Evolutionary conservation across 2,113 vertebrate genomes (phyloP), one percentile per base, ranked within the genome.

Genomic region (Aegypius monachus): DNA sequence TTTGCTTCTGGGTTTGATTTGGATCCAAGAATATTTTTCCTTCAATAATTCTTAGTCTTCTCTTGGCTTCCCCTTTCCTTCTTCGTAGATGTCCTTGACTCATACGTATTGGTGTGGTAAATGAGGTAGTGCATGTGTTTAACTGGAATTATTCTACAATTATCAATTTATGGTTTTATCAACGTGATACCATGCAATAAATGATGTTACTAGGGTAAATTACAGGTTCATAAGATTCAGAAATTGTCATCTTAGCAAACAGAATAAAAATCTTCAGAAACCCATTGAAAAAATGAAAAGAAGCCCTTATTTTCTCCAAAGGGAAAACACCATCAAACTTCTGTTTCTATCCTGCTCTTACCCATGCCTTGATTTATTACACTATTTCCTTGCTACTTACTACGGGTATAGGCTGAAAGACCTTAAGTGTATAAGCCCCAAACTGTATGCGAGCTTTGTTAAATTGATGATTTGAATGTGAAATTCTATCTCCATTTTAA

Each of bases 51-150:
- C 34, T 25, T 47, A 42, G 16, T n/a, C 13, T 79, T 9, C 23
- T 92, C 31, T 61, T 65, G 47, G 6, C 5, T 90, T 74, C 12
- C 11, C 10, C 1, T 62, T 74, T 66, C 13, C 40, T 77, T 78
- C 29, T 27, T 52, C 16, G 4, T 9, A 25, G 32, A 19, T 23
- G 12, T 58, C 43, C 38, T 45, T 80, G 38, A 23, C 27, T 88
- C 5, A 2, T 2, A 22, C 4, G 2, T 8, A 13, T 16, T n/a
- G 20, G 4, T 20, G 25, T 36, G 19, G 17, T n/a, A 40, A 45
- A 70, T 73, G 45, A 40, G 4, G 34, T 16, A 72, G 18, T 27
- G 13, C 4, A 1, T 13, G 23, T 31, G 5, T 73, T 53, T 80
- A 71, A 43, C 32, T 32, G 29, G 17, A 68, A 34, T 47, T 52